Evolutionary conservation across 2,888 invertebrate genomes (phyloP).

Genomic region (Thymelicus lineola): DNA sequence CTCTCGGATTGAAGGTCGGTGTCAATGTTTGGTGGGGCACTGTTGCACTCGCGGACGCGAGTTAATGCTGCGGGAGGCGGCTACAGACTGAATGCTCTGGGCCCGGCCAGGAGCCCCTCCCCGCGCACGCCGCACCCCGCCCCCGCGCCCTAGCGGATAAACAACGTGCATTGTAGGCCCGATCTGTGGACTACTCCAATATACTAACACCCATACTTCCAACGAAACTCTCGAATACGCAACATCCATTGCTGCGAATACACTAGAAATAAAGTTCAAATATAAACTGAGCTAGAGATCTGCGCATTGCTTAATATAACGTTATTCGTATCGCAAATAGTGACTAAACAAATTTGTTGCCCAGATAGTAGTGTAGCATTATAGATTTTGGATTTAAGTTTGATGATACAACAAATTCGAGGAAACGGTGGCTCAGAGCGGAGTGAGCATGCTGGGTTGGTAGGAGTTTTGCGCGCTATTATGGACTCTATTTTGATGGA

Average conservation of each 20-base stretch:
- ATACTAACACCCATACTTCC: conserved; percentile 59
- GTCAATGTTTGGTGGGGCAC: conserved; percentile 58
- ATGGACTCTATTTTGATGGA: conserved; percentile 2
- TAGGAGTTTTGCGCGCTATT: neutral
- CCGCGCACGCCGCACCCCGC: conserved; percentile 48
- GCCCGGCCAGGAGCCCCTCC: conserved; percentile 76
- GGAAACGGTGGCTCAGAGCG: conserved; percentile 50
- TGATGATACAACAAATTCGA: conserved; percentile 61
- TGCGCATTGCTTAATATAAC: neutral
- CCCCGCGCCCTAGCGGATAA: conserved; percentile 78
- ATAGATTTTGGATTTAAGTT: conserved; percentile 78
- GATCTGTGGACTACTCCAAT: conserved; percentile 72
- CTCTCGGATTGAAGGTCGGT: conserved; percentile 81
- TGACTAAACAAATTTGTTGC: conserved; percentile 70
- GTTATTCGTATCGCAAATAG: conserved; percentile 44
- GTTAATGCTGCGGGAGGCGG: conserved; percentile 67
- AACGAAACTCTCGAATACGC: conserved; percentile 46
- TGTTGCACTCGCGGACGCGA: conserved; percentile 70
- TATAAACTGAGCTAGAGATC: conserved; percentile 1
- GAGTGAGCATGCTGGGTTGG: neutral
- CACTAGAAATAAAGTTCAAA: conserved; percentile 42
- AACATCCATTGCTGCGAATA: conserved; percentile 41
- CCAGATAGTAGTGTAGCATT: conserved; percentile 71
- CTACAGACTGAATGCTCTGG: conserved; percentile 63
- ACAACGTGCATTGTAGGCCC: conserved; percentile 84